These are phyloP conservation scores for Luehdorfia chinensis DNA, from an alignment of 1,140 invertebrate genomes.

Conservation along the genomic window DNA sequence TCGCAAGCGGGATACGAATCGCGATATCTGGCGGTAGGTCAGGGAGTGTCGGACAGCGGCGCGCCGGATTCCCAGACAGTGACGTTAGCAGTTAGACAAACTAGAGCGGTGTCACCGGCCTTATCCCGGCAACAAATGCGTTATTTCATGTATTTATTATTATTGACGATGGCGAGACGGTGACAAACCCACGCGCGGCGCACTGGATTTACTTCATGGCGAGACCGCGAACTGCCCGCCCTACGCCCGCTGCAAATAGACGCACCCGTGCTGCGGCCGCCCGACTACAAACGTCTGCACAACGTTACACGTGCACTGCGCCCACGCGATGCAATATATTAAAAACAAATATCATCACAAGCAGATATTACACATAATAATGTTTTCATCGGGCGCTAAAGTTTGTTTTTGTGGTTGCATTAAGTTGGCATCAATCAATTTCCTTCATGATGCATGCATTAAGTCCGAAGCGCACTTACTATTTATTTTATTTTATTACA, in stretches of 20 bases:
- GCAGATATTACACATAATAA: neutral
- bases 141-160: conserved; percentile 72
- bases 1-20: conserved; percentile 26
- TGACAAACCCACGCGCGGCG: conserved; percentile 65
- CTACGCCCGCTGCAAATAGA: conserved; percentile 51
- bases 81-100: conserved; percentile 72
- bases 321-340: conserved; percentile 9
- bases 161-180: conserved; percentile 69
- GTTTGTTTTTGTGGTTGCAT: too few species aligned
- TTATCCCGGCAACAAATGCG: conserved; percentile 60
- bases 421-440: too few species aligned
- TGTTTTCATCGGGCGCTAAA: too few species aligned
- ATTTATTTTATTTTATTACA: too few species aligned
- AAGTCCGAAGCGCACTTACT: neutral
- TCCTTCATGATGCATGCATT: too few species aligned
- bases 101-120: conserved; percentile 63
- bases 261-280: conserved; percentile 21
- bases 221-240: conserved; percentile 31
- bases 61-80: conserved; percentile 70
- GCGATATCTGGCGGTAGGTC: conserved; percentile 68
- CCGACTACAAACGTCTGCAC: conserved; percentile 5
- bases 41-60: conserved; percentile 50
- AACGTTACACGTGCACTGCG: neutral
- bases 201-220: conserved; percentile 52
- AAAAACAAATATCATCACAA: conserved; percentile 1